A percentile compares a stretch with the other conserved stretches of the same genome.
Conservation (phyloP, 2,113 vertebrate species). For the Catharus bicknelli region DNA sequence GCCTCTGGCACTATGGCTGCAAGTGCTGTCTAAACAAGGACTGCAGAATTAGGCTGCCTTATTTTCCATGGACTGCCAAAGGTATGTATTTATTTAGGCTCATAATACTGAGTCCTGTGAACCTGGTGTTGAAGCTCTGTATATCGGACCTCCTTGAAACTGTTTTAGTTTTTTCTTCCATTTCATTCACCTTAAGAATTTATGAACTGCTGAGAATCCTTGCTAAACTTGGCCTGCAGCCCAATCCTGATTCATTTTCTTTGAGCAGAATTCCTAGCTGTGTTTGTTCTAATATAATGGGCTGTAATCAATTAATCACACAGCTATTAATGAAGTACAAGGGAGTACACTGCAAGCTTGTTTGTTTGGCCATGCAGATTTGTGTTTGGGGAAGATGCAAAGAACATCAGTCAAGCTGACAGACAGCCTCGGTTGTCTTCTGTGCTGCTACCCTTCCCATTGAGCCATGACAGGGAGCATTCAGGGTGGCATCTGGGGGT, state of each 20-base stretch:
- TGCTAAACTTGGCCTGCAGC: background rate
- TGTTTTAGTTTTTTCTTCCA: background rate
- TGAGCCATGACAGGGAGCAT: background rate
- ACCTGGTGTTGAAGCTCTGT: background rate
- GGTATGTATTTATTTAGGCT: background rate
- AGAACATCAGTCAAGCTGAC: background rate
- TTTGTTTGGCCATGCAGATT: background rate
- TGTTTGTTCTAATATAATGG: background rate
- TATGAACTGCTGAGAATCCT: background rate
- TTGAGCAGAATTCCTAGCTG: background rate
- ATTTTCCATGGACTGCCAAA: background rate
- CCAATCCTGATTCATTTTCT: background rate
- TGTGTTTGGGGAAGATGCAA: background rate
- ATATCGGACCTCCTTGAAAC: background rate
- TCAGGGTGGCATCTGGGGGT: background rate
- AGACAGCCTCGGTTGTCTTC: background rate
- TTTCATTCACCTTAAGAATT: background rate
- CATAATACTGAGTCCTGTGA: background rate
- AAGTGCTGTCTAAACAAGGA: background rate
- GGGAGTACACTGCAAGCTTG: background rate
- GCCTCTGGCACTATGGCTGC: background rate
- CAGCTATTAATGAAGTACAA: background rate
- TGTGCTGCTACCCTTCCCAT: background rate
- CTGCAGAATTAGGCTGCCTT: background rate
- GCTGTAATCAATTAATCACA: conserved; percentile 32